These are phyloP conservation scores for Macroglossus sobrinus DNA, from an alignment of 2,113 vertebrate species.

Conservation along the genomic window DNA sequence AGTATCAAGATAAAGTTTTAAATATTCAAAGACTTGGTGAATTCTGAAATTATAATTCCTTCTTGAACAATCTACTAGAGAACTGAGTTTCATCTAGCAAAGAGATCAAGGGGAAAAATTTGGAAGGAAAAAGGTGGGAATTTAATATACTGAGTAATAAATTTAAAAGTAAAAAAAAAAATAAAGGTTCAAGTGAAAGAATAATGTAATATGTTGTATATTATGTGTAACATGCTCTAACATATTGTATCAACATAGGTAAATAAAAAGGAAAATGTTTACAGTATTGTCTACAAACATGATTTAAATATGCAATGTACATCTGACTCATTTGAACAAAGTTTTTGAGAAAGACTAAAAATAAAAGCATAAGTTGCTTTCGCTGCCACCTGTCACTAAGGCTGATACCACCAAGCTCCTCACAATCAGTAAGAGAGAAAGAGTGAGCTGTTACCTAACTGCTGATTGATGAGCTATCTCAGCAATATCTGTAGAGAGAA, in stretches of 20 bases:
- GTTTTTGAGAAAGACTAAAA: background rate
- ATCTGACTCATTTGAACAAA: background rate
- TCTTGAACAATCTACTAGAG: background rate
- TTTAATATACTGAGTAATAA: background rate
- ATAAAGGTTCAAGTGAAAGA: background rate
- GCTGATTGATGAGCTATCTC: background rate
- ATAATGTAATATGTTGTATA: background rate
- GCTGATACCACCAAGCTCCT: background rate
- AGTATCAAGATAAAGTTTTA: background rate
- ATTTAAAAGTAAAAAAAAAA: background rate
- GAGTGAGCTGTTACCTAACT: accelerated
- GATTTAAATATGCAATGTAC: background rate
- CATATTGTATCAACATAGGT: background rate
- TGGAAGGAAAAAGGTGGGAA: background rate
- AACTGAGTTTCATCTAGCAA: background rate
- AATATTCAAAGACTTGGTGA: background rate
- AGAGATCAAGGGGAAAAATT: background rate
- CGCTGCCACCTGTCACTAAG: background rate
- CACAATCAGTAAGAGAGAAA: accelerated
- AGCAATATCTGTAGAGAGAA: background rate
- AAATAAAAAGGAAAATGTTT: background rate
- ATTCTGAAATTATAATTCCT: background rate
- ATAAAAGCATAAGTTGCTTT: background rate
- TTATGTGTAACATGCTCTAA: background rate
- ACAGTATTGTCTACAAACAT: background rate